These are phyloP conservation scores for Meloe dianella DNA, from an alignment of 2,888 invertebrate species.

Conservation along the genomic window DNA sequence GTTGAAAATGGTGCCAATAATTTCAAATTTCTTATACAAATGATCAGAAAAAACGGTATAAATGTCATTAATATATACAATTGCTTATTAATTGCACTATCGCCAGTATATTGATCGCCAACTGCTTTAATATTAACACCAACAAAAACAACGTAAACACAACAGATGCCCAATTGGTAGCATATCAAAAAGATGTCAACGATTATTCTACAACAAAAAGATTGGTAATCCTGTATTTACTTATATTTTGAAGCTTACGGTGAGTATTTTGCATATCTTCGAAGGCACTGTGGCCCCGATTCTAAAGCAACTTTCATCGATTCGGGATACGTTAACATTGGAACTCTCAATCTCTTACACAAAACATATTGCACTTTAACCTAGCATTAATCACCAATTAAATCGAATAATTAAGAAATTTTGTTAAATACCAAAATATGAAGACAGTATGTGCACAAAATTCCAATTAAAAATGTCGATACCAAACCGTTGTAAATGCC, in stretches of 20 bases:
- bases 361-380: constrained; percentile 66
- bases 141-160: constrained; percentile 72
- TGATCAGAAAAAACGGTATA: constrained; percentile 75
- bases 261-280: constrained; percentile 63
- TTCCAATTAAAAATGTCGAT: constrained; percentile 78
- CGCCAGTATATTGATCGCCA: constrained; percentile 46
- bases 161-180: constrained; percentile 89
- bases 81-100: constrained; percentile 31
- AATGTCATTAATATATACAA: constrained; percentile 55
- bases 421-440: constrained; percentile 71
- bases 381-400: constrained; percentile 49
- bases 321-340: constrained; percentile 82
- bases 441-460: constrained; percentile 85
- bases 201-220: constrained; percentile 55
- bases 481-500: constrained; percentile 80
- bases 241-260: constrained; percentile 51
- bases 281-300: constrained; percentile 72
- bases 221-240: background rate
- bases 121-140: constrained; percentile 55
- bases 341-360: constrained; percentile 71
- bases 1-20: constrained; percentile 89
- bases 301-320: constrained; percentile 81
- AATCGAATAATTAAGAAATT: background rate
- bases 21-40: constrained; percentile 84
- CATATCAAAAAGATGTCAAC: constrained; percentile 75